Evolutionary conservation across 2,888 invertebrate genomes (phyloP).

Genomic region (Melanophora roralis): DNA sequence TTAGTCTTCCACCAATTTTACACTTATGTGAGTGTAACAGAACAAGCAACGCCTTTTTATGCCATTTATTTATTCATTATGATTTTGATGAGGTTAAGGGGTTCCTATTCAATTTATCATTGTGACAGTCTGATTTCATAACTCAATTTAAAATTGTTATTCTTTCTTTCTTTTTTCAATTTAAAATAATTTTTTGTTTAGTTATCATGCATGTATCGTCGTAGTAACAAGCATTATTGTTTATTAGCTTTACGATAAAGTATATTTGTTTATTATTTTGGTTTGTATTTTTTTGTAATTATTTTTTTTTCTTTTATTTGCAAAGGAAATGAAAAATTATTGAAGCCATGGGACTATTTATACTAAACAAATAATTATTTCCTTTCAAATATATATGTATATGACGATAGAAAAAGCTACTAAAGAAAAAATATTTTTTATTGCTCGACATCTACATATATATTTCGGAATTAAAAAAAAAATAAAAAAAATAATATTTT

Average conservation of each 20-base stretch:
- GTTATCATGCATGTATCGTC: neutral
- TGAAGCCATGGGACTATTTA: constrained; percentile 25
- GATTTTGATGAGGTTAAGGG: constrained; percentile 48
- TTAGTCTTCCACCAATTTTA: too few species aligned
- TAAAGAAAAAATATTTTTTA: too few species aligned
- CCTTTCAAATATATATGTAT: neutral
- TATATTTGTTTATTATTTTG: neutral
- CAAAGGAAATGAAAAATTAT: constrained; percentile 15
- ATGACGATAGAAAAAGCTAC: too few species aligned
- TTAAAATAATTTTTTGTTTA: constrained; percentile 16
- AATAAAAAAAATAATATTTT: too few species aligned
- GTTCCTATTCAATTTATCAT: constrained; percentile 30
- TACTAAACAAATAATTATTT: neutral
- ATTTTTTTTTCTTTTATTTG: neutral
- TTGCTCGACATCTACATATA: too few species aligned
- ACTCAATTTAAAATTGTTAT: constrained; percentile 37
- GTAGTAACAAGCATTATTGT: neutral
- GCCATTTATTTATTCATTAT: constrained; percentile 49
- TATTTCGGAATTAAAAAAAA: too few species aligned
- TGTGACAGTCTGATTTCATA: constrained; percentile 37
- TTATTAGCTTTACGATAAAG: neutral
- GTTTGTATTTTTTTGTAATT: neutral
- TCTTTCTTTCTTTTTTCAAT: constrained; percentile 4
- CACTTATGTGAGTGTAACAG: neutral
- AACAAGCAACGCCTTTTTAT: constrained; percentile 33